Percentiles rank a stretch among this genome's conserved stretches.
Evolutionary conservation across 2,113 vertebrate genomes (phyloP).

Genomic region (Zootoca vivipara): DNA sequence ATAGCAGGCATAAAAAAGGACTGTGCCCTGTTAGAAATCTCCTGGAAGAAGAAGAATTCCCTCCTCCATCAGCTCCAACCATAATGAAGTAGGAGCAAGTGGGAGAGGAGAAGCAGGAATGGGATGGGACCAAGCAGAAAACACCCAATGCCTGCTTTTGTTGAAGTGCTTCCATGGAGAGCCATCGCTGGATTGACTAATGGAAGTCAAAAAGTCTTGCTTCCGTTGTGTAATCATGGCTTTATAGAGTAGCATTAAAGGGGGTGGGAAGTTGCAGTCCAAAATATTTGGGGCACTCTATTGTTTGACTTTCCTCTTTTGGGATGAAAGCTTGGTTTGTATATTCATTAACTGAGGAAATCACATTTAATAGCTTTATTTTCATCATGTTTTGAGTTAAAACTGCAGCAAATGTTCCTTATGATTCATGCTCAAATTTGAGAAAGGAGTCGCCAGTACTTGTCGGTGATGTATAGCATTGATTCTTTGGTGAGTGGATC

Average conservation of each 20-base stretch:
- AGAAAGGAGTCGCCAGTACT: background rate
- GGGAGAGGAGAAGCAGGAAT: background rate
- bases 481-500: slow-evolving; percentile 4
- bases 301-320: background rate
- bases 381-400: background rate
- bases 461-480: background rate
- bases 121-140: background rate
- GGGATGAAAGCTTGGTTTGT: background rate
- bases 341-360: background rate
- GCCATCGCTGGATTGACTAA: background rate
- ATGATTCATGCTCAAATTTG: slow-evolving; percentile 9
- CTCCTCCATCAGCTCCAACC: slow-evolving; percentile 19
- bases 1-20: background rate
- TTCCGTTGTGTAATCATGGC: background rate
- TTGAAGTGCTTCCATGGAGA: background rate
- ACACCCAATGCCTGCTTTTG: background rate
- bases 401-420: slow-evolving; percentile 12
- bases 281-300: background rate
- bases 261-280: background rate
- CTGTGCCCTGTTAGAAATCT: background rate
- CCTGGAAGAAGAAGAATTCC: background rate
- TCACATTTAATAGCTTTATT: background rate
- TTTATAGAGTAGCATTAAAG: background rate
- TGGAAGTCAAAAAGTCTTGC: background rate
- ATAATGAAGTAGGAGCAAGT: background rate